Evolutionary conservation across 1,140 invertebrate species (phyloP).

Genomic region (Drosophila ercepeae): DNA sequence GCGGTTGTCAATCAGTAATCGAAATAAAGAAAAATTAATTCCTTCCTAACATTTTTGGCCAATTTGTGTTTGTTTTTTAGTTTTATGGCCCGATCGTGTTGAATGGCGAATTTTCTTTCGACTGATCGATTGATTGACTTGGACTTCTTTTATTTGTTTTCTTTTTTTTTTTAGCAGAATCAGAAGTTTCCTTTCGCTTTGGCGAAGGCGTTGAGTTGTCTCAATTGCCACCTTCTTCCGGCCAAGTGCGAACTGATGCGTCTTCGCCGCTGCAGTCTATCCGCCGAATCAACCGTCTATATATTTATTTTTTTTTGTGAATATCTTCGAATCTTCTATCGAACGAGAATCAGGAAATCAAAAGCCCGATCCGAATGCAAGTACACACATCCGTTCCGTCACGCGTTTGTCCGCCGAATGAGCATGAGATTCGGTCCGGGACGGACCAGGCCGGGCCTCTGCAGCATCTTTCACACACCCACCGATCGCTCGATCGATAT

Average conservation of each 20-base stretch:
- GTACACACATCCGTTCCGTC: constrained; percentile 62
- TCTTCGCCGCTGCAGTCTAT: constrained; percentile 6
- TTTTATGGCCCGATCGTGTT: constrained; percentile 66
- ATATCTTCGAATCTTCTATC: no score
- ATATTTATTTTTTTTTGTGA: not conserved
- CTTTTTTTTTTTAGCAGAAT: constrained; percentile 23
- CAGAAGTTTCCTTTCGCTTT: constrained; percentile 21
- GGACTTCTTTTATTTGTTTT: constrained; percentile 37
- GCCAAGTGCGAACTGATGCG: constrained; percentile 70
- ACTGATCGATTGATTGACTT: constrained; percentile 58
- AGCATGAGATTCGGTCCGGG: constrained; percentile 20
- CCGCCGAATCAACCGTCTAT: not conserved
- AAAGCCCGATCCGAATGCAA: constrained; percentile 3
- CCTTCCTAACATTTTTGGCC: constrained; percentile 6
- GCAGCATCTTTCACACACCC: constrained; percentile 26
- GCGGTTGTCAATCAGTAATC: constrained; percentile 45
- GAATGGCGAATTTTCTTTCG: constrained; percentile 48
- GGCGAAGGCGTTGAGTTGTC: constrained; percentile 61
- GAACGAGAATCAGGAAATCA: not conserved
- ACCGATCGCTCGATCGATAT: not conserved
- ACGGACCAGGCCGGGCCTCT: constrained; percentile 4
- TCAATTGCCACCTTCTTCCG: constrained; percentile 75
- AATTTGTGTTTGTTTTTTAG: constrained; percentile 17
- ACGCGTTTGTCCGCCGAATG: constrained; percentile 71
- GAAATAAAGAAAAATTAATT: constrained; percentile 11